Conservation (phyloP, 2,797 vertebrate genomes). For the Margarornis squamiger region DNA sequence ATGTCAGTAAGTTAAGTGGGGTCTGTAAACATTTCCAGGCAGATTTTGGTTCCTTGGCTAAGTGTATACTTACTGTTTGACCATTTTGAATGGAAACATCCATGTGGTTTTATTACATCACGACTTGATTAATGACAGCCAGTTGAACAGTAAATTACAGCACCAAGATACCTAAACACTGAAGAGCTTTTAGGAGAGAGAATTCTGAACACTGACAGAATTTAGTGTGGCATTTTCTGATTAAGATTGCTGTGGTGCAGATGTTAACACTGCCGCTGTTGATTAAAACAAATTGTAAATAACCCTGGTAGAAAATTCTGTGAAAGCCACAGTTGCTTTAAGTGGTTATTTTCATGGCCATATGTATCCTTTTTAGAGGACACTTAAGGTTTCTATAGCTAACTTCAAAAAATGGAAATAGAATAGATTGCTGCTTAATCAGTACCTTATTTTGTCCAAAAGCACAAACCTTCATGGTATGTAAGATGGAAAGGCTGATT, state of each 20-base stretch:
- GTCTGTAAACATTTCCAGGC: constrained; percentile 13
- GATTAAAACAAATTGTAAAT: background rate
- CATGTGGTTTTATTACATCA: background rate
- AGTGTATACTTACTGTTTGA: background rate
- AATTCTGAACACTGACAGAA: background rate
- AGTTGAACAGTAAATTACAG: background rate
- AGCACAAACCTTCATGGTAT: background rate
- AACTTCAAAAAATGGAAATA: background rate
- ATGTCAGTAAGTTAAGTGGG: constrained; percentile 28
- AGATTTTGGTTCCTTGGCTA: background rate
- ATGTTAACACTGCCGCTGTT: background rate
- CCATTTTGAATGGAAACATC: background rate
- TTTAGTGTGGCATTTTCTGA: background rate
- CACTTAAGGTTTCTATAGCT: background rate
- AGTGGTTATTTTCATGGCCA: background rate
- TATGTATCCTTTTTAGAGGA: background rate
- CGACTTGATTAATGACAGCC: background rate
- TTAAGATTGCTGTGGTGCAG: background rate
- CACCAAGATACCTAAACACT: background rate
- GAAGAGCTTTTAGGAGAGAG: background rate
- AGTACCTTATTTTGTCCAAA: background rate
- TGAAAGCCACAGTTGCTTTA: background rate
- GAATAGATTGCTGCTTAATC: background rate
- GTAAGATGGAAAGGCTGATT: background rate
- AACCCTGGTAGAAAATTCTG: background rate